These are phyloP conservation scores for Metopia argyrocephala DNA, from an alignment of 2,888 invertebrate genomes.

Conservation along the genomic window DNA sequence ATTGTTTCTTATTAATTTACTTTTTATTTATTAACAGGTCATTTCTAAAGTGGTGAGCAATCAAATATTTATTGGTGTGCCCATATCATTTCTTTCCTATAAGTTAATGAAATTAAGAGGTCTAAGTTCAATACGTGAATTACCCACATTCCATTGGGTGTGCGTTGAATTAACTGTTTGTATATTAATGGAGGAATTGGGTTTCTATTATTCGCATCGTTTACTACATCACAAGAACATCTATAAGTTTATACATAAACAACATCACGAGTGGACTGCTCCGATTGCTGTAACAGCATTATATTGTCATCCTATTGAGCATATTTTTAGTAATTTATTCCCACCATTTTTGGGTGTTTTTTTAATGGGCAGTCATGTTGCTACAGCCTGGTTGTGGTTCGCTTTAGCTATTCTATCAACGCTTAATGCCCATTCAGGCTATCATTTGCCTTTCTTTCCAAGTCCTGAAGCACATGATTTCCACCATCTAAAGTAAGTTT, in stretches of 20 bases:
- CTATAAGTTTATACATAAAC: slow-evolving; percentile 90
- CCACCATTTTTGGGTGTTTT: slow-evolving; percentile 88
- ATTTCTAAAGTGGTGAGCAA: slow-evolving; percentile 86
- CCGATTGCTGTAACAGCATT: slow-evolving; percentile 90
- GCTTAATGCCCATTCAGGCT: slow-evolving; percentile 90
- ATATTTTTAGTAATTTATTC: slow-evolving; percentile 87
- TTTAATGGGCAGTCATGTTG: slow-evolving; percentile 87
- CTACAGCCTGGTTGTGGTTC: slow-evolving; percentile 89
- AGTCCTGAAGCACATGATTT: slow-evolving; percentile 93
- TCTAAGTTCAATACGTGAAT: slow-evolving; percentile 82
- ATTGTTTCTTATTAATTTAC: neutral
- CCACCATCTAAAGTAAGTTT: slow-evolving; percentile 88
- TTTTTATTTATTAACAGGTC: slow-evolving; percentile 79
- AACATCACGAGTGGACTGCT: slow-evolving; percentile 93
- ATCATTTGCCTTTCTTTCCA: slow-evolving; percentile 91
- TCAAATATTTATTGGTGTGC: slow-evolving; percentile 85
- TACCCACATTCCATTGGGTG: slow-evolving; percentile 88
- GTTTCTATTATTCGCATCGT: slow-evolving; percentile 92
- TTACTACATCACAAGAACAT: slow-evolving; percentile 86
- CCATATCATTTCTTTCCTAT: slow-evolving; percentile 82
- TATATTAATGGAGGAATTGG: slow-evolving; percentile 87
- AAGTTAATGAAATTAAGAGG: slow-evolving; percentile 84
- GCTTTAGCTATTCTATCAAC: slow-evolving; percentile 87
- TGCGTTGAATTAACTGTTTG: slow-evolving; percentile 86
- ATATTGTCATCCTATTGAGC: slow-evolving; percentile 89